These are phyloP conservation scores for Lagopus leucura DNA, from an alignment of 2,113 vertebrate species.

Conservation along the genomic window DNA sequence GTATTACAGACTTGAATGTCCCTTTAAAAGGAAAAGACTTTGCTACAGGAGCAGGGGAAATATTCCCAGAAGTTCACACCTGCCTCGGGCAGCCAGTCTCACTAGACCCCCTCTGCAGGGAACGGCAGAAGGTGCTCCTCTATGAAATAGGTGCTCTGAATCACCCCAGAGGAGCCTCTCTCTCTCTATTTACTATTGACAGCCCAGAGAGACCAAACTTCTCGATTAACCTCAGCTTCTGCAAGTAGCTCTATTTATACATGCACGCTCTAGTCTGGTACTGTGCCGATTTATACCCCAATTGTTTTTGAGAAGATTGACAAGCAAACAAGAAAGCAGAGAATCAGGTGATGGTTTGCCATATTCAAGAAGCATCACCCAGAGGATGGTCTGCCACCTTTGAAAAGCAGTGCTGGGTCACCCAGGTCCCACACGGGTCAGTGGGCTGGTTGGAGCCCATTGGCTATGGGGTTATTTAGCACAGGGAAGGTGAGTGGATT, in stretches of 20 bases:
- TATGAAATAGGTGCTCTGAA: neutral
- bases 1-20: neutral
- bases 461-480: neutral
- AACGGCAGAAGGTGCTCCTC: neutral
- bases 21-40: constrained; percentile 36
- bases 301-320: neutral
- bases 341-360: neutral
- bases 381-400: rapidly evolving
- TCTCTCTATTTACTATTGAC: constrained; percentile 19
- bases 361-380: rapidly evolving
- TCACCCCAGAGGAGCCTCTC: constrained; percentile 7
- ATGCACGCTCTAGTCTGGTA: rapidly evolving
- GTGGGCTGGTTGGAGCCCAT: rapidly evolving
- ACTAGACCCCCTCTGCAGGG: constrained; percentile 4
- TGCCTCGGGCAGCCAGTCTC: constrained; percentile 46
- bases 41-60: neutral
- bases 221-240: neutral
- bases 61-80: constrained; percentile 19
- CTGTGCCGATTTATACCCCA: neutral
- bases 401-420: neutral
- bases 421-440: too few relatives aligned
- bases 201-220: neutral
- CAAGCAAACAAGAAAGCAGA: neutral
- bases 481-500: rapidly evolving
- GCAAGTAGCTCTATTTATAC: neutral